Conservation (phyloP, 2,797 vertebrate genomes). For the Australoheros facetus region DNA sequence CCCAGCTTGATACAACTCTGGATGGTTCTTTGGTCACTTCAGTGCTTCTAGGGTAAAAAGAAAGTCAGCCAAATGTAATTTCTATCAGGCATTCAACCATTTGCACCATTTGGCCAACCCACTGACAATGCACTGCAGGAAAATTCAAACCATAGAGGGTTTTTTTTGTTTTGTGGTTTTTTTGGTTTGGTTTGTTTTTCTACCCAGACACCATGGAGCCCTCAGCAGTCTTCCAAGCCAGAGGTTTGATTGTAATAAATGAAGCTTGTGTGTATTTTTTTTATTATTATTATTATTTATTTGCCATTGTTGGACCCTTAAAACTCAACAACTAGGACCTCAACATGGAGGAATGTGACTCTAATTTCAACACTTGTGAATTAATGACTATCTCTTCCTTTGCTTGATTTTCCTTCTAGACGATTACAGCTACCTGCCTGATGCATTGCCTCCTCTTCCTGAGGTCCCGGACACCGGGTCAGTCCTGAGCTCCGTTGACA, state of each 20-base stretch:
- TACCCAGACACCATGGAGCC: background rate
- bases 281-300: background rate
- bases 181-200: background rate
- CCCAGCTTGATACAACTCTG: background rate
- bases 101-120: background rate
- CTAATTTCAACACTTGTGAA: background rate
- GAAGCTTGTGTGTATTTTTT: background rate
- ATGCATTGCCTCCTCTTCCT: slow-evolving; percentile 84
- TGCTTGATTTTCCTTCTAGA: slow-evolving; percentile 73
- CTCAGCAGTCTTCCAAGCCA: background rate
- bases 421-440: slow-evolving; percentile 83
- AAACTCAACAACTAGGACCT: background rate
- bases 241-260: background rate
- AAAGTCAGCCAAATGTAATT: background rate
- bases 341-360: background rate
- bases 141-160: background rate
- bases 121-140: background rate
- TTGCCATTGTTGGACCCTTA: background rate
- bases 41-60: slow-evolving; percentile 5
- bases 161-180: background rate
- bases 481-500: slow-evolving; percentile 75
- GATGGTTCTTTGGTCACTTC: background rate
- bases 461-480: slow-evolving; percentile 79
- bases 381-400: background rate
- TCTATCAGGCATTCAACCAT: background rate